Evolutionary conservation across 2,888 invertebrate genomes (phyloP).

Genomic region (Drosophila leonis): DNA sequence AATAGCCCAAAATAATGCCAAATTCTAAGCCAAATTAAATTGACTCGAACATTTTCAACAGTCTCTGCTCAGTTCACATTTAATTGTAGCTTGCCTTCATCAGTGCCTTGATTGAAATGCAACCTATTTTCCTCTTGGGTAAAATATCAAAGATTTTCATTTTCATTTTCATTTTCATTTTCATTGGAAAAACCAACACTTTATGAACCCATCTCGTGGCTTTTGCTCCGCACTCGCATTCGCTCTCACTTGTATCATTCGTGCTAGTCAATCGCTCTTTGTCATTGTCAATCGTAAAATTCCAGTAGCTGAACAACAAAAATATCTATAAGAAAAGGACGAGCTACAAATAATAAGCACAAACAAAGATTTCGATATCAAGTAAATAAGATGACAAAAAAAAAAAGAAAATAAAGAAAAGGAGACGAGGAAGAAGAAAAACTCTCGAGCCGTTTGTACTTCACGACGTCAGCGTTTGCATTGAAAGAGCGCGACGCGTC

Average conservation of each 20-base stretch:
- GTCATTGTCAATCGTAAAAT: constrained; percentile 77
- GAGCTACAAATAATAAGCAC: constrained; percentile 73
- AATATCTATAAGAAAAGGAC: constrained; percentile 34
- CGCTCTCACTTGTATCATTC: constrained; percentile 14
- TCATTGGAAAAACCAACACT: not conserved
- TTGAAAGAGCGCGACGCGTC: not conserved
- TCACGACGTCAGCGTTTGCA: constrained; percentile 58
- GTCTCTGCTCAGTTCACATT: too few species aligned
- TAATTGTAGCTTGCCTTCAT: not conserved
- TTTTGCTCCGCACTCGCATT: not conserved
- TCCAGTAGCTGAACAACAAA: constrained; percentile 27
- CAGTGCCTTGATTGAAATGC: not conserved
- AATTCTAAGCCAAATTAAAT: not conserved
- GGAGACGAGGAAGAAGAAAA: constrained; percentile 8
- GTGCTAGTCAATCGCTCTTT: constrained; percentile 61
- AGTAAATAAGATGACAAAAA: constrained; percentile 68
- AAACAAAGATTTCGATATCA: constrained; percentile 79
- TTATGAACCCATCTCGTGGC: constrained; percentile 23
- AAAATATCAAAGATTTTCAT: not conserved
- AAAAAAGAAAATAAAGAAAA: constrained; percentile 18
- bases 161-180: too few species aligned
- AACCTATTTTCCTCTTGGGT: not conserved
- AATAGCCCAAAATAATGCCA: too few species aligned
- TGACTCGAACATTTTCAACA: not conserved
- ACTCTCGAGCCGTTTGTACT: constrained; percentile 53